phyloP scores from a whole-genome alignment of 2,888 invertebrate genomes.

The Drosophila ochracea region DNA sequence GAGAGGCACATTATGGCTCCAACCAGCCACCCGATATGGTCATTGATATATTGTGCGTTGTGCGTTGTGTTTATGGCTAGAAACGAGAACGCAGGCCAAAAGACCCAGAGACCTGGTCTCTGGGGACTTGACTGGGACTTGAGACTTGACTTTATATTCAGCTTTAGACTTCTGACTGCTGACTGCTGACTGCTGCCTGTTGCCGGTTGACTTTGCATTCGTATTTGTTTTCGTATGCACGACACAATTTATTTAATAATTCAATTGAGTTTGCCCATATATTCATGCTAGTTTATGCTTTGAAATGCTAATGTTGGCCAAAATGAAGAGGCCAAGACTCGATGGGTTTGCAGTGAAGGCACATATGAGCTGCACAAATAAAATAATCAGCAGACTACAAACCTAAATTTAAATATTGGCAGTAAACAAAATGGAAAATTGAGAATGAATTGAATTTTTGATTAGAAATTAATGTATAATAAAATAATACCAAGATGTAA shows the following conservation, averaged over 20 bases:
- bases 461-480: not conserved
- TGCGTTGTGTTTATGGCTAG: constrained; percentile 49
- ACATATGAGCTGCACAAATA: not conserved
- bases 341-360: not conserved
- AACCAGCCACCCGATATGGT: constrained; percentile 71
- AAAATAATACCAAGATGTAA: not conserved
- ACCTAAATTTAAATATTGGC: not conserved
- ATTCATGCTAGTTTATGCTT: constrained; percentile 54
- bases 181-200: not conserved
- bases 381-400: not conserved
- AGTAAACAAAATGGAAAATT: not conserved
- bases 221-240: constrained; percentile 23
- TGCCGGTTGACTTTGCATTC: not conserved
- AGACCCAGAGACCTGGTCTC: constrained; percentile 23
- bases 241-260: constrained; percentile 74
- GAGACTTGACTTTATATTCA: constrained; percentile 15
- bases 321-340: constrained; percentile 10
- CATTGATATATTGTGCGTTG: constrained; percentile 72
- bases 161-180: not conserved
- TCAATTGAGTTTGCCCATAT: constrained; percentile 61
- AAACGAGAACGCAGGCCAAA: constrained; percentile 8
- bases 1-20: constrained; percentile 54
- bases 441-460: not conserved
- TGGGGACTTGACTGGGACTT: constrained; percentile 30
- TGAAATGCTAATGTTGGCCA: constrained; percentile 49